Base-by-base conservation (phyloP, 2,888 invertebrate genomes). In the Philaethria dido region DNA sequence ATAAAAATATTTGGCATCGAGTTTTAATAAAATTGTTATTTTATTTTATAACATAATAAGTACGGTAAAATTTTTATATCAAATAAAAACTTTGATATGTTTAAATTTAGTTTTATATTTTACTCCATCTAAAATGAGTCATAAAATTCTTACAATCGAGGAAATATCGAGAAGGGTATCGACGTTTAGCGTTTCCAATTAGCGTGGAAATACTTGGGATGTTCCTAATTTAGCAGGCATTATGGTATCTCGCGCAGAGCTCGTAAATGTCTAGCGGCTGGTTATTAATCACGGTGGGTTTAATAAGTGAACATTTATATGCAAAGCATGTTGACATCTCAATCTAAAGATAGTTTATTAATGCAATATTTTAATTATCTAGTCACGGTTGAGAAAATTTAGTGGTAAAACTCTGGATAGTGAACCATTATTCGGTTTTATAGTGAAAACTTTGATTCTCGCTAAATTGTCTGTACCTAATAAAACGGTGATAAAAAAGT, bases 241-340 rank as follows among this genome's bases (percentile, higher is more conserved):
- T 70, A 70, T 69, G 61, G 59, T 66, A 67, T 84, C 80, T 75
- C 75, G 80, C 79, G 81, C 83, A 83, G 80, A 79, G 79, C 77
- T 83, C 83, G 81, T 87, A 87, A 88, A 86, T 76, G 77, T 79
- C 78, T 78, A 77, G 75, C 69, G 62, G 76, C 74, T 73, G 73
- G 78, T 80, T 83, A 87, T 86, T 87, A 85, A 88, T 86, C 85
- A 83, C 82, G 78, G 76, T 74, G 75, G 77, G 82, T 77, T 29
- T 52, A 83, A 79, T 86, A 89, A 89, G 79, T 80, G 80, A 78
- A 76, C 82, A 81, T 89, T 89, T 86, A 84, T 87, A 89, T 88
- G 85, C 87, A 81, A 79, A 81, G 80, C 76, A 69, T 69, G 85
- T 81, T 87, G 89, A 91, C 88, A 86, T 86, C 87, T 90, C 84